Conservation (phyloP, 2,113 vertebrate genomes). For the Sphyrna mokarran region DNA sequence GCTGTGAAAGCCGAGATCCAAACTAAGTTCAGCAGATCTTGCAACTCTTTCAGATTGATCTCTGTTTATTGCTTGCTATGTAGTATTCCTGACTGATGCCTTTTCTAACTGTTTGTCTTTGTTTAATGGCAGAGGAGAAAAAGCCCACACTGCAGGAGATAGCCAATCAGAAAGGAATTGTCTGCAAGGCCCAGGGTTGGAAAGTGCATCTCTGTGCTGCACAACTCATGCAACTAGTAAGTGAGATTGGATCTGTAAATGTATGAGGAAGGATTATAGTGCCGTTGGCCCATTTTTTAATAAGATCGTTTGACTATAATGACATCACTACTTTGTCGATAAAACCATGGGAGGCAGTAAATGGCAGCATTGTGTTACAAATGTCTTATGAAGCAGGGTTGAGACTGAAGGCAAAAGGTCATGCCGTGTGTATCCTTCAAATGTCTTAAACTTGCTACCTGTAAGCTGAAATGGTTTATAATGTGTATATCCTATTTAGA, state of each 20-base stretch:
- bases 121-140: slow-evolving; percentile 77
- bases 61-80: neutral
- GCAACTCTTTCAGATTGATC: neutral
- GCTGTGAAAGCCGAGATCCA: neutral
- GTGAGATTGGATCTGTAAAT: slow-evolving; percentile 43
- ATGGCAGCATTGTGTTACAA: neutral
- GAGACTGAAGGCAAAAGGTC: neutral
- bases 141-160: slow-evolving; percentile 91
- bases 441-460: neutral
- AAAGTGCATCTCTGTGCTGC: slow-evolving; percentile 95
- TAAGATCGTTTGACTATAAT: neutral
- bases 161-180: slow-evolving; percentile 92
- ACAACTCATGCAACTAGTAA: slow-evolving; percentile 89
- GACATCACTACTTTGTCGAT: neutral
- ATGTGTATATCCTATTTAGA: neutral
- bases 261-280: no score
- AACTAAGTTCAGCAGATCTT: neutral
- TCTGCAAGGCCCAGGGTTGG: slow-evolving; percentile 93
- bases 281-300: neutral
- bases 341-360: neutral
- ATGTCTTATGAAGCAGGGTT: neutral
- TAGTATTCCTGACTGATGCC: neutral
- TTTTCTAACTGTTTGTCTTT: slow-evolving; percentile 13
- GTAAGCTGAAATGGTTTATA: neutral
- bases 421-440: no score